Base-by-base conservation (phyloP, 2,888 invertebrate species). In the Glyphotaelius pellucidus region DNA sequence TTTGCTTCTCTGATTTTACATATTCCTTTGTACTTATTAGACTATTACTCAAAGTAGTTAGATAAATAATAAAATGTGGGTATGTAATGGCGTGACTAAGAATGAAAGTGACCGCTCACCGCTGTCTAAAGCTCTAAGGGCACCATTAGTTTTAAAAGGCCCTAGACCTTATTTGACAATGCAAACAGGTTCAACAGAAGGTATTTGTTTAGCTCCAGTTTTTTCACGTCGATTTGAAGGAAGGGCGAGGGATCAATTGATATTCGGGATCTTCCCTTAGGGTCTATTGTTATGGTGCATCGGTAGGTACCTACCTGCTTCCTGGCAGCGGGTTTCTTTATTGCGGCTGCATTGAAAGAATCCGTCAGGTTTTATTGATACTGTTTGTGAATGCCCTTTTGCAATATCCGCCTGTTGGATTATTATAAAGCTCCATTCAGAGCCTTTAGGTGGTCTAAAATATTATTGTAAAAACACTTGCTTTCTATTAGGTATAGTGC, bases 211-310 rank as follows among this genome's bases (percentile, higher is more conserved):
- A 67, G 67, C 67, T 67, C 67, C n/a, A 67, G 25, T 67, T 67
- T 52, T 52, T 67, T 67, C 9, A 67, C 9, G 7, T 67, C 67
- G 67, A 67, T 67, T 67, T 67, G 25, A 67, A 67, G 25, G 67
- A 67, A 67, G 67, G 67, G 67, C 67, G 67, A 67, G 67, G 67
- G 67, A 67, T 67, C 67, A 67, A 67, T 67, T 67, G 67, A 67
- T 67, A 67, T 67, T 67, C 67, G n/a, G 67, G 67, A 67, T 67
- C 67, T 67, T 52, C 67, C 67, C 67, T 67, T n/a, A 19, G 67
- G 9, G 67, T 67, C 25, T 25, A 9, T 67, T 67, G 67, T 25
- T 25, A 67, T 25, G 67, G 67, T 67, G 25, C 67, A 67, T 4
- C 25, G 67, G 25, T 25, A 67, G 67, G 9, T 67, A 67, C 67